phyloP scores from a whole-genome alignment of 2,113 vertebrate genomes.

The Empidonax traillii region DNA sequence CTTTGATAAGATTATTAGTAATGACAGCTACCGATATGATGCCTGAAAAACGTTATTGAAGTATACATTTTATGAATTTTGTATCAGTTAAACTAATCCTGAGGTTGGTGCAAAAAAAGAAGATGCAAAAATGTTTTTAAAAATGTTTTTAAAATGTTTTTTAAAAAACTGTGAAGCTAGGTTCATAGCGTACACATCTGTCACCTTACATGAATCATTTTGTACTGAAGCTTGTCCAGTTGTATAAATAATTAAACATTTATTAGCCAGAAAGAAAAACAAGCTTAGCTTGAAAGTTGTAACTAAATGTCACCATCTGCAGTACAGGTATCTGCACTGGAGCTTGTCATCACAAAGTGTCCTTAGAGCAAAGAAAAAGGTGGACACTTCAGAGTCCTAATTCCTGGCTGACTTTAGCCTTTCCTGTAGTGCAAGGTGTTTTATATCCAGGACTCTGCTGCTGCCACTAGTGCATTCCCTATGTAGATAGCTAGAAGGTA shows the following conservation, averaged over 20 bases:
- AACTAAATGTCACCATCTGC: neutral
- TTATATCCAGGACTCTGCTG: neutral
- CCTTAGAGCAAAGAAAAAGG: neutral
- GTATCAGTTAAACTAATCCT: neutral
- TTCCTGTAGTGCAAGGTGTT: neutral
- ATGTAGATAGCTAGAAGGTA: neutral
- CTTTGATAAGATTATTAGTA: neutral
- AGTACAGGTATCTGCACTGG: neutral
- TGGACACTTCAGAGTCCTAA: neutral
- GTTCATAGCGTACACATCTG: neutral
- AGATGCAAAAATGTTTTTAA: neutral
- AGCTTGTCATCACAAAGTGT: neutral
- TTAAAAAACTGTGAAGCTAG: neutral
- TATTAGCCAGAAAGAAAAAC: neutral
- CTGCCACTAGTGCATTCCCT: neutral
- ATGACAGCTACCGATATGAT: neutral
- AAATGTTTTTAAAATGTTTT: neutral
- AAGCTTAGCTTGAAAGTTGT: neutral
- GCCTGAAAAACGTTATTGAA: neutral
- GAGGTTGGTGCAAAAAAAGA: neutral
- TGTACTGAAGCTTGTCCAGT: neutral
- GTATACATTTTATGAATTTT: neutral
- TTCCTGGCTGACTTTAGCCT: neutral
- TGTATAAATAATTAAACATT: neutral
- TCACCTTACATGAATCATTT: neutral